Percentiles rank a stretch among this genome's conserved stretches.
Conservation (phyloP, 2,113 vertebrate species). For the Perccottus glenii region DNA sequence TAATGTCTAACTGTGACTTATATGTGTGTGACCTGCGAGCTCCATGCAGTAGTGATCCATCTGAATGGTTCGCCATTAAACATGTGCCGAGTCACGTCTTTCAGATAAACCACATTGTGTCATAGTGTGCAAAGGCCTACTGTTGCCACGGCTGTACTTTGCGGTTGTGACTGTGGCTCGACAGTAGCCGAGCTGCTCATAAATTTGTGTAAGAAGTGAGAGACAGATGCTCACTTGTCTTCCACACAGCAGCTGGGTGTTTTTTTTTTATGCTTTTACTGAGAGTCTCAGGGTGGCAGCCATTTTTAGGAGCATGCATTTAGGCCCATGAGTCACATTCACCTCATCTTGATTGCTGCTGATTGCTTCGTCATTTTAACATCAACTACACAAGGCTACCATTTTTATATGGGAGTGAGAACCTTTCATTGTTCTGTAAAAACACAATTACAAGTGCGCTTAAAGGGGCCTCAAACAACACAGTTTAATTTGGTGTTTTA, state of each 20-base stretch:
- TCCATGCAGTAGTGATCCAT: slow-evolving; percentile 4
- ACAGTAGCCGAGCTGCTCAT: slow-evolving; percentile 58
- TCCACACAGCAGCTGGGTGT: slow-evolving; percentile 58
- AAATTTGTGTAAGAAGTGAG: slow-evolving; percentile 49
- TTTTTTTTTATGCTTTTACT: slow-evolving; percentile 45
- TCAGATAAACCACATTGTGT: slow-evolving; percentile 32
- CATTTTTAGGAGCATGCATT: slow-evolving; percentile 71
- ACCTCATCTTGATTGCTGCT: slow-evolving; percentile 51
- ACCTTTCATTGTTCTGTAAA: slow-evolving; percentile 52
- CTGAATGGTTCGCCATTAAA: not conserved
- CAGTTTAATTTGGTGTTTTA: slow-evolving; percentile 49
- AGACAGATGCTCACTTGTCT: slow-evolving; percentile 25
- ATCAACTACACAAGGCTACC: slow-evolving; percentile 50
- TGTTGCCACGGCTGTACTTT: slow-evolving; percentile 31
- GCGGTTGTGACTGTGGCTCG: slow-evolving; percentile 46
- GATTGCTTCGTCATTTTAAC: slow-evolving; percentile 65
- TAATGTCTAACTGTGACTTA: slow-evolving; percentile 11
- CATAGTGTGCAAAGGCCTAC: slow-evolving; percentile 34
- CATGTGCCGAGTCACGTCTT: slow-evolving; percentile 30
- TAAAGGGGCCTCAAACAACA: slow-evolving; percentile 35
- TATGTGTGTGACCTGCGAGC: not conserved
- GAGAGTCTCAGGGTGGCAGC: slow-evolving; percentile 45
- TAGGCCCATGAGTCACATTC: slow-evolving; percentile 66
- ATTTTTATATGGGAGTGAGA: slow-evolving; percentile 34
- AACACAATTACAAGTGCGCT: slow-evolving; percentile 49